Evolutionary conservation across 2,888 invertebrate genomes (phyloP), one percentile per base, ranked within the genome.

Genomic region (Eulithis prunata): DNA sequence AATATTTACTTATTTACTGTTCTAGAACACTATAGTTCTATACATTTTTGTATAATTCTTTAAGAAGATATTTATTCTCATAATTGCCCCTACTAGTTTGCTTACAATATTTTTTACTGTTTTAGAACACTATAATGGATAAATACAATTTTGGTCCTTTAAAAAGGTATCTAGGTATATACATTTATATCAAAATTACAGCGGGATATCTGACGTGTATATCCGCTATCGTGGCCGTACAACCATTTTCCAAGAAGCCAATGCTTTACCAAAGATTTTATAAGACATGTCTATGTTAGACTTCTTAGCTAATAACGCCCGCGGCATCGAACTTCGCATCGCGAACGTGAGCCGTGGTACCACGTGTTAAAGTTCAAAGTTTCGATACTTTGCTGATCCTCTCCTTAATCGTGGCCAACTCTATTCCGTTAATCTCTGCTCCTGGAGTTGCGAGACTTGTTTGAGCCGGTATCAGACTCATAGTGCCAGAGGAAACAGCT

Each of bases 351-450:
- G 62, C 68, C 55, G 56, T 72, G 66, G 38, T 46, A 49, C 67
- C 51, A 49, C 56, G 67, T 61, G 60, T 69, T 70, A 74, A 58
- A 71, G 74, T 73, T 73, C 66, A 71, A 58, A 73, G 63, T 69
- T 59, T 57, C 59, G 57, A 64, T 78, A 78, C 75, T 77, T 71
- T 69, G 61, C 66, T 74, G 65, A 73, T 76, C 71, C 70, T 67
- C 66, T 68, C 66, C 63, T 62, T 87, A 85, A 87, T 83, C 84
- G 83, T 76, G 69, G 75, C 78, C 77, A 82, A 85, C 81, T 85
- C 83, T 85, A 81, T 82, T 80, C 78, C 73, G 62, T 78, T 87
- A 87, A 88, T 86, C 87, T 84, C 75, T 78, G 78, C 78, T 80
- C 78, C 78, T 75, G 75, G 77, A 84, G 82, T 87, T 83, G 80